Evolutionary conservation across 2,888 invertebrate genomes (phyloP), one percentile per base, ranked within the genome.

Genomic region (Helicoverpa assulta): DNA sequence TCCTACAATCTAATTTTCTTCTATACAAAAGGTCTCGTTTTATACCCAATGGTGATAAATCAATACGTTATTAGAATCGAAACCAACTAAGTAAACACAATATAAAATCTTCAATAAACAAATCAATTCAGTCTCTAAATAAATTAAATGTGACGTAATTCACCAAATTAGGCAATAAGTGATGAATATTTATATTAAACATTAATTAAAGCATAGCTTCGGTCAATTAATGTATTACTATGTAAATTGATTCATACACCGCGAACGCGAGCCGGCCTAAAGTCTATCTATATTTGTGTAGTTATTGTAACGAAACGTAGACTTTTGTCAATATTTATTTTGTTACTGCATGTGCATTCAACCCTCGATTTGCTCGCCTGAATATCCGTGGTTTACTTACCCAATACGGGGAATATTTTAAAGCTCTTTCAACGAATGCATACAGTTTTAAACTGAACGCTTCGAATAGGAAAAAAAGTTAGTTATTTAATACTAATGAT

Each of bases 181-280:
- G 21, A 67, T 73, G 67, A 78, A 73, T 78, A 76, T 73, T 67
- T 56, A 78, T 76, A 62, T 40, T 8, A 0, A 18, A 18, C 51
- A 60, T 75, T 67, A 70, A 81, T 81, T 76, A 76, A 69, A 78
- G 56, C 57, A 66, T 57, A 73, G 62, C 50, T 63, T 52, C 56
- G 55, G 68, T 61, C 60, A 76, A 81, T 70, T 76, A 77, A 76
- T 70, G 62, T 76, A 69, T 60, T 33, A 66, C 57, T 71, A 72
- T 81, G 81, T 64, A 62, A 73, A 81, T 79, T 70, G 59, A 79
- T 81, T 79, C 70, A 68, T 55, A 58, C 37, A 54, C 66, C 47
- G 40, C 62, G 54, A 59, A 70, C 63, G 58, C 18, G 55, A 14
- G 29, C 18, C 51, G 53, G 52, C 14, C 53, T 51, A 60, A 62